Evolutionary conservation across 2,888 invertebrate species (phyloP), one percentile per base, ranked within the genome.

Genomic region (Lochmaea capreae): DNA sequence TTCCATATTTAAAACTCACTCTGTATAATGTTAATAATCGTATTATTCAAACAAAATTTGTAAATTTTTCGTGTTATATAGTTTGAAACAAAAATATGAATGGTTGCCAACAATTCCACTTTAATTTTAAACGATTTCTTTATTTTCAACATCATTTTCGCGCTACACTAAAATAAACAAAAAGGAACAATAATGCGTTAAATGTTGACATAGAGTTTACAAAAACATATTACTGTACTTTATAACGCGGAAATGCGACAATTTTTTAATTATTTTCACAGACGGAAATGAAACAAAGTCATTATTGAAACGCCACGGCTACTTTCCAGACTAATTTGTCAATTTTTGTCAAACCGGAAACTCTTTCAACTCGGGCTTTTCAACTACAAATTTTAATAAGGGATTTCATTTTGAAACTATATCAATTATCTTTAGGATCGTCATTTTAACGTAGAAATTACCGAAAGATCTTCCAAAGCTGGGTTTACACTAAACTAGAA

Each of bases 51-150:
- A 52, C 11, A 14, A 57, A 57, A 67, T 57, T 54, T 16, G 57
- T 57, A 57, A 66, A 67, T 67, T 67, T 66, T 54, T 5, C 67
- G 26, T 67, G 14, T 67, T 66, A 49, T 52, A 65, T 22, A 54
- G 65, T 54, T 67, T 16, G 67, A 67, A 57, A 67, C 67, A 67
- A 67, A 77, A 78, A 77, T 78, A 79, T 72, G 72, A 70, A 73
- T 63, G 75, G 72, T 66, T 79, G 79, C 79, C 79, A 79, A 79
- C 78, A 73, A 78, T 68, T 73, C 75, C 33, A 73, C 62, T 77
- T 76, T 79, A 79, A 78, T 79, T 79, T 79, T 79, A 78, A 79
- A 77, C 63, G 58, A 70, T 75, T 72, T 52, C 54, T 74, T 62
- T 63, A 71, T 71, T 67, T 71, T 49, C 66, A 67, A 74, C 62